A percentile compares a stretch with the other conserved stretches of the same genome.
These are phyloP conservation scores for Sebastes goodei DNA, from an alignment of 2,797 vertebrate genomes.

Conservation along the genomic window DNA sequence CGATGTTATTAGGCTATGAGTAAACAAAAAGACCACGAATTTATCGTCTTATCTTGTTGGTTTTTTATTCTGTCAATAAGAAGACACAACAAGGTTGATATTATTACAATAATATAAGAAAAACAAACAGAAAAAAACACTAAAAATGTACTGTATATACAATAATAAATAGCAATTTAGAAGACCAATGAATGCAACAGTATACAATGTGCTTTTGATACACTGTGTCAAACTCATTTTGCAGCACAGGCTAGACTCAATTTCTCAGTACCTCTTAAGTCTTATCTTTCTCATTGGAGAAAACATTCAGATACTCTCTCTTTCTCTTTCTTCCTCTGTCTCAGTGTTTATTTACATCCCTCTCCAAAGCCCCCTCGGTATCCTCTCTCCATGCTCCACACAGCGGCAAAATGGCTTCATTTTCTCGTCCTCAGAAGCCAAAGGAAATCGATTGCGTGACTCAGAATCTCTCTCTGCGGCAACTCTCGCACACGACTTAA, in stretches of 20 bases:
- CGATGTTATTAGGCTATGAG: too few species aligned
- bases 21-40: too few species aligned
- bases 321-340: background rate
- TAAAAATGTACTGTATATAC: background rate
- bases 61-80: too few species aligned
- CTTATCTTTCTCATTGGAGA: conserved; percentile 47
- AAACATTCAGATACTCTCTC: conserved; percentile 17
- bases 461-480: conserved; percentile 29
- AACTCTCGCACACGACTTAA: conserved; percentile 43
- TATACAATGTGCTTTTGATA: conserved; percentile 27
- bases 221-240: conserved; percentile 51
- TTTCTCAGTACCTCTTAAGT: conserved; percentile 47
- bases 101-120: too few species aligned
- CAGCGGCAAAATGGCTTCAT: conserved; percentile 48
- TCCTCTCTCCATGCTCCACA: conserved; percentile 13
- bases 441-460: conserved; percentile 64
- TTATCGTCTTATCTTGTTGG: too few species aligned
- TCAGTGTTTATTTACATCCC: conserved; percentile 47
- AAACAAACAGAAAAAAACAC: background rate
- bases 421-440: conserved; percentile 46
- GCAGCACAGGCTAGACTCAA: conserved; percentile 22
- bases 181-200: conserved; percentile 23
- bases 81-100: too few species aligned
- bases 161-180: conserved; percentile 42
- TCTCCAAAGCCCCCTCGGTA: conserved; percentile 9